Base-by-base conservation (phyloP, 2,888 invertebrate genomes). In the Ophioninae sp. region DNA sequence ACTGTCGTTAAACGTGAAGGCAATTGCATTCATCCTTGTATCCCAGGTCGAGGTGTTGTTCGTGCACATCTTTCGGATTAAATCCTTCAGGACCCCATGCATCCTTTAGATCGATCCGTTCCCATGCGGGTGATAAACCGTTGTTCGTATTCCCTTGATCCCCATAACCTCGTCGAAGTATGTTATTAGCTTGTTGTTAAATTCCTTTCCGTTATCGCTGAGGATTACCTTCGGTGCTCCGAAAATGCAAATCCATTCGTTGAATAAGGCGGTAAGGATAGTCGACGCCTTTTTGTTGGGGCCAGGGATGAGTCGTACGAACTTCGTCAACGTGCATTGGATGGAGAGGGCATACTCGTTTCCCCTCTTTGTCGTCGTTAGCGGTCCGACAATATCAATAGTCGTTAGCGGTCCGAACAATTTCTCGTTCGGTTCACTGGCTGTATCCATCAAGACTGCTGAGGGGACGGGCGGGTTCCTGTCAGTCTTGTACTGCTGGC, bases 311-410 rank as follows among this genome's bases (percentile, higher is more conserved):
- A 87, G 85, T 61, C 86, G 83, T 0, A 85, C 81, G 41, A 82
- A 90, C 30, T 84, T 81, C 8, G 70, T 70, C 57, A 70, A 13
- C 10, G 70, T 70, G 21, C 70, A 70, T 13, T 70, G 70, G 39
- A 70, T 81, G 0, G 86, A 85, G 20, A 89, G 44, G 13, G 88
- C 81, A 56, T 87, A 88, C 10, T 72, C 69, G 44, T 88, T 88
- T 2, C 84, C 86, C 64, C 39, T 59, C 6, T 61, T 59, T 7
- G 81, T 77, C 8, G 23, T 37, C 21, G 78, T 75, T 41, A 86
- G 30, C 0, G 83, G 84, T 10, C 85, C 84, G 8, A 85, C 81
- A n/a, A 80, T 75, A 39, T 85, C 83, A 6, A 83, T 50, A 10
- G 81, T 59, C 2, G 61, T 76, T n/a, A n/a, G n/a, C n/a, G n/a